phyloP scores from a whole-genome alignment of 2,888 invertebrate genomes.

The Acanthacorydalis orientalis region DNA sequence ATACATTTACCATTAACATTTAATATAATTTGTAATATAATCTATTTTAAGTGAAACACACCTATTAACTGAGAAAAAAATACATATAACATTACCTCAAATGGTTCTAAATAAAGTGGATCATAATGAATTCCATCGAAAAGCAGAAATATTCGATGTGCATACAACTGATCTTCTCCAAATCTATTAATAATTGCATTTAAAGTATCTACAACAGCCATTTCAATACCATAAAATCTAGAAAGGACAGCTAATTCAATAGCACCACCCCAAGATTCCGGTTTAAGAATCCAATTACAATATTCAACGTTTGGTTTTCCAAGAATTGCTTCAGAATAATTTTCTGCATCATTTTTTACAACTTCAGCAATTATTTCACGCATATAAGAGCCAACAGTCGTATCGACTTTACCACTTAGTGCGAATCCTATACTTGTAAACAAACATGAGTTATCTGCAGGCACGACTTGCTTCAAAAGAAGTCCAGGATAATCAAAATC shows the following conservation, averaged over 20 bases:
- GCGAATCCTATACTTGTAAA: slow-evolving; percentile 78
- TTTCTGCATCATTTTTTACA: slow-evolving; percentile 56
- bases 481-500: slow-evolving; percentile 37
- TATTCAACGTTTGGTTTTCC: slow-evolving; percentile 74
- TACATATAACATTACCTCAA: slow-evolving; percentile 45
- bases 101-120: slow-evolving; percentile 72
- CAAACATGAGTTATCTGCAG: slow-evolving; percentile 91
- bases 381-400: slow-evolving; percentile 56
- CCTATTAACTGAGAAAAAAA: not conserved
- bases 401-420: slow-evolving; percentile 59
- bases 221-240: slow-evolving; percentile 75
- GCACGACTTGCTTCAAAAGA: slow-evolving; percentile 78
- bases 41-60: too few species aligned
- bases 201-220: slow-evolving; percentile 83
- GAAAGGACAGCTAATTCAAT: slow-evolving; percentile 85
- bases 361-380: slow-evolving; percentile 75
- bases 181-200: slow-evolving; percentile 82
- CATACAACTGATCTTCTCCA: slow-evolving; percentile 80
- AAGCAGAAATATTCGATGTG: slow-evolving; percentile 67
- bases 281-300: slow-evolving; percentile 76
- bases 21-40: too few species aligned
- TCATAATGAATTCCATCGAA: slow-evolving; percentile 97
- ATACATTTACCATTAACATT: too few species aligned
- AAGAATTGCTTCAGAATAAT: slow-evolving; percentile 73
- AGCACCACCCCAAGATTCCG: slow-evolving; percentile 90